These are phyloP conservation scores for Hydrophis major DNA, from an alignment of 2,797 vertebrate genomes.

Conservation along the genomic window DNA sequence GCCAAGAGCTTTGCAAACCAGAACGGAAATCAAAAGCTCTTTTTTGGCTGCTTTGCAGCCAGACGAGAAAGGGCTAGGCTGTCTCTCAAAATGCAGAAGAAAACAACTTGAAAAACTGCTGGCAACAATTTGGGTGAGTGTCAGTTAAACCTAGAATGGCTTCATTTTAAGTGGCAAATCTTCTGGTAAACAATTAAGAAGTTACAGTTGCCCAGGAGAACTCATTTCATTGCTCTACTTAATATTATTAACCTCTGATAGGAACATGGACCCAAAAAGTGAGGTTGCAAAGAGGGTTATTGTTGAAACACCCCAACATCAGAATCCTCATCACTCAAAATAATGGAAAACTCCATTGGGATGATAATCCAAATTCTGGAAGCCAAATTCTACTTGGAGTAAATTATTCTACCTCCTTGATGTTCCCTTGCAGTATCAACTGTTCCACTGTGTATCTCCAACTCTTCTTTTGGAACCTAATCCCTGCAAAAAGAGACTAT, in stretches of 20 bases:
- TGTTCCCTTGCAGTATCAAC: constrained; percentile 11
- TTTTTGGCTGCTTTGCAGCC: constrained; percentile 12
- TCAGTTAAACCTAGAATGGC: background rate
- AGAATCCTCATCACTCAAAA: background rate
- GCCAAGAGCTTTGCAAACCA: constrained; percentile 26
- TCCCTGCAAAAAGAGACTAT: background rate
- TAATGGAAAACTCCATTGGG: constrained; percentile 17
- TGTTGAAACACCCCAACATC: background rate
- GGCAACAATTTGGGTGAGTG: background rate
- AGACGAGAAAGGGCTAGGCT: background rate
- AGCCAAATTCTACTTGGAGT: background rate
- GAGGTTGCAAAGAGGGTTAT: background rate
- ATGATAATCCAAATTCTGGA: background rate
- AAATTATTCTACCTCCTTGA: constrained; percentile 2
- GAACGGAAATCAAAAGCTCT: constrained; percentile 28
- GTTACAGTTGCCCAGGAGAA: background rate
- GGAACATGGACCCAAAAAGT: background rate
- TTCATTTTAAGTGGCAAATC: background rate
- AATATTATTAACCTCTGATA: background rate
- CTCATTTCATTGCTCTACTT: constrained; percentile 17
- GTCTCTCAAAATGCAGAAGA: background rate
- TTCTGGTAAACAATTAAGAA: constrained; percentile 20
- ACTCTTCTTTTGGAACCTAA: constrained; percentile 1
- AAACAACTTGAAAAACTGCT: constrained; percentile 13
- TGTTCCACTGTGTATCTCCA: constrained; percentile 21